phyloP scores from a whole-genome alignment of 2,797 vertebrate species.

The Menidia menidia region DNA sequence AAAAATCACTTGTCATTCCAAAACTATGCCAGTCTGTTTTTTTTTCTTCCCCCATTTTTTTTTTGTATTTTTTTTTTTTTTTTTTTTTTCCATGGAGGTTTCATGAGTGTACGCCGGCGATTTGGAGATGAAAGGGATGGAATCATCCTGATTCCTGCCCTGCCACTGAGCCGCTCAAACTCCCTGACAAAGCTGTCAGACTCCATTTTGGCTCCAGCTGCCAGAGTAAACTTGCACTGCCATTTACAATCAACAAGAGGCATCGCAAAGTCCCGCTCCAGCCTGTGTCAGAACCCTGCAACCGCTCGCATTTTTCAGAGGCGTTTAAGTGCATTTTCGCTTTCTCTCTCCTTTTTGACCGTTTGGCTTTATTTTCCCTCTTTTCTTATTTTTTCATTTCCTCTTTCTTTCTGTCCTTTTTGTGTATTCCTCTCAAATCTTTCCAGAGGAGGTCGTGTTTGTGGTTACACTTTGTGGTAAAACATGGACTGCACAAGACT shows the following conservation, averaged over 20 bases:
- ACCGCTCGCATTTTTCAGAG: constrained; percentile 55
- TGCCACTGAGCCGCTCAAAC: constrained; percentile 83
- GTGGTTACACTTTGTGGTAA: too few species aligned
- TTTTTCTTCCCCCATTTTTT: not conserved
- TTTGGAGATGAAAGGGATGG: constrained; percentile 85
- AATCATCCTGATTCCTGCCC: constrained; percentile 82
- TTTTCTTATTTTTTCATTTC: constrained; percentile 8
- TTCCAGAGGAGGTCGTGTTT: not conserved
- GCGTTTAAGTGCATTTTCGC: constrained; percentile 49
- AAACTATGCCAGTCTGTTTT: constrained; percentile 59
- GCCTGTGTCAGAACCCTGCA: constrained; percentile 70
- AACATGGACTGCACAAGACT: too few species aligned
- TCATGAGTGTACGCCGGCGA: constrained; percentile 71
- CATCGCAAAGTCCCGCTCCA: constrained; percentile 66
- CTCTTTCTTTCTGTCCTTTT: constrained; percentile 15
- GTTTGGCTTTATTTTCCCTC: constrained; percentile 24
- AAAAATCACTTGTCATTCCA: constrained; percentile 75
- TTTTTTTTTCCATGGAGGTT: constrained; percentile 67
- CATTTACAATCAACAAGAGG: constrained; percentile 81
- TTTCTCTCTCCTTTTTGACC: constrained; percentile 33
- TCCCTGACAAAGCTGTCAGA: constrained; percentile 88
- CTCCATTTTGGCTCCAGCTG: constrained; percentile 83
- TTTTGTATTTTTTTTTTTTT: constrained; percentile 28
- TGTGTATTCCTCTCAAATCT: constrained; percentile 32
- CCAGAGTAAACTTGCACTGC: constrained; percentile 82